Conservation (phyloP, 2,888 invertebrate genomes). For the Chrysolina oricalcia region DNA sequence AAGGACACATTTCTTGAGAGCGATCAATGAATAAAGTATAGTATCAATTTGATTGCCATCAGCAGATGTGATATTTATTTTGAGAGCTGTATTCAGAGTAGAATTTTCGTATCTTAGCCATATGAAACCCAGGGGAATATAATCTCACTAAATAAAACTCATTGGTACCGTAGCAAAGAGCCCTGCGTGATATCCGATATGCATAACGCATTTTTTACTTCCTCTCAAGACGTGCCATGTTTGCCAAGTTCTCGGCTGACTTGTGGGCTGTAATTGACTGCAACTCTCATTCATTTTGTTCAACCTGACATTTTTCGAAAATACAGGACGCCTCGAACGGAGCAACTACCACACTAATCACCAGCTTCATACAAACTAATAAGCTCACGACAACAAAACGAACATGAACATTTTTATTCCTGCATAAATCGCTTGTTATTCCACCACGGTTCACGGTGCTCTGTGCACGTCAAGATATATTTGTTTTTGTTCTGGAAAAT, state of each 20-base stretch:
- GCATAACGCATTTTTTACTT: constrained; percentile 8
- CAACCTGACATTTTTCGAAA: background rate
- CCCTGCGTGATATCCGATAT: background rate
- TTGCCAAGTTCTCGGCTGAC: background rate
- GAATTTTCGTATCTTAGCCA: too few relatives aligned
- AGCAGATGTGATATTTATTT: too few relatives aligned
- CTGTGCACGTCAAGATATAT: constrained; percentile 16
- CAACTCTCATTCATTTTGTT: background rate
- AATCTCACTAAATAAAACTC: background rate
- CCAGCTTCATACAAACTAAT: background rate
- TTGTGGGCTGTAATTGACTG: background rate
- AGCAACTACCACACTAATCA: constrained; percentile 7
- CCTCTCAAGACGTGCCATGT: constrained; percentile 1
- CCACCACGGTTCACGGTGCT: constrained; percentile 8
- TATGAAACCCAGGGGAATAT: too few relatives aligned
- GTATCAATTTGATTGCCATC: too few relatives aligned
- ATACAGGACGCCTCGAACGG: background rate
- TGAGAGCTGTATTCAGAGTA: too few relatives aligned
- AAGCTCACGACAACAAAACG: background rate
- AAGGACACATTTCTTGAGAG: too few relatives aligned
- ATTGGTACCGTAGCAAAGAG: background rate
- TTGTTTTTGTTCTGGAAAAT: constrained; percentile 8
- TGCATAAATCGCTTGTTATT: constrained; percentile 17
- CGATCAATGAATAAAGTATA: too few relatives aligned
- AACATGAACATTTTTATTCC: constrained; percentile 9